These are phyloP conservation scores for Hartigia nigra DNA, from an alignment of 2,888 invertebrate species.

Conservation along the genomic window DNA sequence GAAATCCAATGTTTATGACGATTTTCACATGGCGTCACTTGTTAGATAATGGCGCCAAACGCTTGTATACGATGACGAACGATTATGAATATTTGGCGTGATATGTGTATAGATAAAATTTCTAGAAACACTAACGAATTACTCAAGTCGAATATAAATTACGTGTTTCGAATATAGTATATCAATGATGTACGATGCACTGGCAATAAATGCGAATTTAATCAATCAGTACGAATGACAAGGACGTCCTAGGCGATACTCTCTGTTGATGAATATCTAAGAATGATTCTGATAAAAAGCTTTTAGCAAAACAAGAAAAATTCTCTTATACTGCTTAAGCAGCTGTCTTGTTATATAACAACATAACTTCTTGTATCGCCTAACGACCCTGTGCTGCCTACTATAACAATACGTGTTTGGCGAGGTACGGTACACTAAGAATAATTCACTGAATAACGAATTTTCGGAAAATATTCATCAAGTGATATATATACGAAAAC, in stretches of 20 bases:
- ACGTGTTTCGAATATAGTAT: neutral
- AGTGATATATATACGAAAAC: constrained; percentile 29
- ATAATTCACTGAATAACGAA: neutral
- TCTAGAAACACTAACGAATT: neutral
- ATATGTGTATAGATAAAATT: neutral
- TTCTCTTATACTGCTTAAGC: neutral
- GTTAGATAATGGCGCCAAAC: neutral
- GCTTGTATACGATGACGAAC: neutral
- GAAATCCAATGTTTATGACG: neutral
- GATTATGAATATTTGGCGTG: neutral
- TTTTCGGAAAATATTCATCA: constrained; percentile 27
- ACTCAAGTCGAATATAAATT: neutral
- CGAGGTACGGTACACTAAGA: neutral
- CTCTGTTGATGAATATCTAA: neutral
- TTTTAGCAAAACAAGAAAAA: neutral
- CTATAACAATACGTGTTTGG: neutral
- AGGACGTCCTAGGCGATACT: neutral
- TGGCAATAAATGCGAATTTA: neutral
- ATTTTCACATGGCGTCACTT: neutral
- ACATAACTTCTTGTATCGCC: neutral
- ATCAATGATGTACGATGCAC: neutral
- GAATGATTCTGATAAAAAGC: neutral
- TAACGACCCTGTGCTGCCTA: neutral
- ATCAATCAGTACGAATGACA: neutral
- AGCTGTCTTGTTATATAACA: neutral